These are phyloP conservation scores for Acronicta leporina DNA, from an alignment of 2,888 invertebrate genomes.

Conservation along the genomic window DNA sequence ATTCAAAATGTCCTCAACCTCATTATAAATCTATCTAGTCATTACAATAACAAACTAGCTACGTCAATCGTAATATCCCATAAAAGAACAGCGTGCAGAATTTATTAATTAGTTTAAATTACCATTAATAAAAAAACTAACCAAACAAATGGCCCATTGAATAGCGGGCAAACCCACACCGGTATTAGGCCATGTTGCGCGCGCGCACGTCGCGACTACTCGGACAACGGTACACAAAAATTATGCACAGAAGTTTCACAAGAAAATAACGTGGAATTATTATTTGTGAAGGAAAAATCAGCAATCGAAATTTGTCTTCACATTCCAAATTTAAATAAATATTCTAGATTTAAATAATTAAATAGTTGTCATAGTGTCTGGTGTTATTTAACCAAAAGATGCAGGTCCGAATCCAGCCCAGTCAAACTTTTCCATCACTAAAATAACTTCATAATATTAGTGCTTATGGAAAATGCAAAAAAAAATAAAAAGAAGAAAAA, in stretches of 20 bases:
- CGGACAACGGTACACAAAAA: not conserved
- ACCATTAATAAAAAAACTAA: slow-evolving; percentile 10
- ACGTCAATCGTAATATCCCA: slow-evolving; percentile 1
- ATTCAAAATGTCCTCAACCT: not conserved
- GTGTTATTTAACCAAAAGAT: no score
- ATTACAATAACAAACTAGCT: not conserved
- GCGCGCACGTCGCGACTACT: slow-evolving; percentile 18
- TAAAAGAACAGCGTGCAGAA: slow-evolving; percentile 3
- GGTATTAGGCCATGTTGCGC: slow-evolving; percentile 17
- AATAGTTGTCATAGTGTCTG: no score
- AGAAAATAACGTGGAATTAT: no score
- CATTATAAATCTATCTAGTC: not conserved
- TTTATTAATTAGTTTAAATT: slow-evolving; percentile 18
- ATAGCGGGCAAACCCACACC: slow-evolving; percentile 33
- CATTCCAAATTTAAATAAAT: no score
- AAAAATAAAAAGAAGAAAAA: no score
- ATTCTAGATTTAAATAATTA: no score
- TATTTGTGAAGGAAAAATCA: no score
- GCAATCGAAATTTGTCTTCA: no score
- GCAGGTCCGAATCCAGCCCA: no score
- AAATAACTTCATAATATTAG: no score
- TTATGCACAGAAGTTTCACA: slow-evolving; percentile 11
- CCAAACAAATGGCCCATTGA: slow-evolving; percentile 10
- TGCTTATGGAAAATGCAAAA: no score
- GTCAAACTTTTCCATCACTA: no score